Evolutionary conservation across 2,888 invertebrate species (phyloP), one percentile per base, ranked within the genome.

Genomic region (Drosophila mimica): DNA sequence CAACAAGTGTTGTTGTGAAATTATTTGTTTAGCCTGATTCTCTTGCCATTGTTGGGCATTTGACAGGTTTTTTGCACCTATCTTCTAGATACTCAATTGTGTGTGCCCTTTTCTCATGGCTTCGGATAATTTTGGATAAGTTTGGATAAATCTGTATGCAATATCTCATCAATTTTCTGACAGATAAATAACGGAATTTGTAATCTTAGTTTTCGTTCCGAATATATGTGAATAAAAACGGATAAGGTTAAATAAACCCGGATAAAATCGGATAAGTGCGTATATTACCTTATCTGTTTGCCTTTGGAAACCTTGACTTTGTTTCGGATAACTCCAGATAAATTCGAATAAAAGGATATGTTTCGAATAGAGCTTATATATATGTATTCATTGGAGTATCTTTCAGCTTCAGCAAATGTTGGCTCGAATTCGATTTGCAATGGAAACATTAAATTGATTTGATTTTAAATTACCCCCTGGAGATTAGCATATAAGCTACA

Each of bases 1-100:
- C 76, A 75, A 60, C 43, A 46, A 46, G 46, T 46, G 25, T 25
- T 70, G 51, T 60, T 63, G 58, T 54, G 61, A 75, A 66, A 66
- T 71, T 52, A 46, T 57, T 63, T 63, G 70, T 30, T 70, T 59
- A 68, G 38, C 52, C 67, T 40, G 69, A 40, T 67, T 48, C 38
- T 48, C n/a, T n/a, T 7, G 49, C 31, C 11, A 3, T n/a, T 31
- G 20, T 25, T 48, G 20, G 20, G 17, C 36, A 8, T 46, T 46
- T 40, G 28, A 6, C 11, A 38, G 8, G 31, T 25, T 56, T 62
- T 25, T 4, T 46, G 46, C 46, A 46, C 15, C 25, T 46, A 25
- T 46, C 46, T 25, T 25, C 46, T 25, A 15, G 15, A 25, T 25
- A 4, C 1, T 46, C 4, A 25, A 25, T 5, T 20, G 43, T 11